Conservation (phyloP, 2,113 vertebrate genomes). For the cat (Felis catus) region F.catus_Fca126_mat1.0 CM031416.1:60600501-60601000, state of each 20-base stretch:
- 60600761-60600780: not conserved
- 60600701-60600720: not conserved
- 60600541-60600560: not conserved
- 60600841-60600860: not conserved
- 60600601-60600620: not conserved
- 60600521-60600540: not conserved
- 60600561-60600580: not conserved
- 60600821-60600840: not conserved
- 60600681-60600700: not conserved
- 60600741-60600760: not conserved
- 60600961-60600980: not conserved
- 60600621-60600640: slow-evolving; percentile 21
- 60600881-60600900: not conserved
- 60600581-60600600: not conserved
- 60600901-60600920: not conserved
- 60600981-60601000: not conserved
- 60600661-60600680: slow-evolving; percentile 55
- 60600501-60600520: not conserved
- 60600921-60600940: not conserved
- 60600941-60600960: not conserved
- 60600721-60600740: not conserved
- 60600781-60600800: not conserved
- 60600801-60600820: not conserved
- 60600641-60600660: slow-evolving; percentile 35
- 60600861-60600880: not conserved